phyloP scores from a whole-genome alignment of 2,888 invertebrate genomes.

The Lasioglossum malachurum region DNA sequence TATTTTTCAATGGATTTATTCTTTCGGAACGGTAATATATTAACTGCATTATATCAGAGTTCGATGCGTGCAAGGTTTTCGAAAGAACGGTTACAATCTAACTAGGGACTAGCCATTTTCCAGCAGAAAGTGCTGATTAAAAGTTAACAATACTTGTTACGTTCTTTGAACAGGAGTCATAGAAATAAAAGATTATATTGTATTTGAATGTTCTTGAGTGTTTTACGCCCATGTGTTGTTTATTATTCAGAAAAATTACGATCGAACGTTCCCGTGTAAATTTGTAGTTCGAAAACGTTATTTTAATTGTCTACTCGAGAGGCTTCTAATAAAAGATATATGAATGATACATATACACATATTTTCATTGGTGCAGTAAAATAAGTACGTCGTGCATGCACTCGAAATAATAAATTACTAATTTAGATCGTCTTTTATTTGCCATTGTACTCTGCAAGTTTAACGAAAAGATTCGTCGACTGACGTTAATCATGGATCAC shows the following conservation, averaged over 20 bases:
- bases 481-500: conserved; percentile 52
- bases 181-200: conserved; percentile 11
- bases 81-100: neutral
- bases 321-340: conserved; percentile 7
- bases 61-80: conserved; percentile 8
- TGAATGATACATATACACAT: neutral
- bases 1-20: neutral
- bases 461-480: conserved; percentile 27
- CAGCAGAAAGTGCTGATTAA: neutral
- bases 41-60: neutral
- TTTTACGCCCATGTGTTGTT: neutral
- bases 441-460: conserved; percentile 27
- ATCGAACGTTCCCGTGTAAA: neutral
- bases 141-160: neutral
- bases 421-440: neutral
- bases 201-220: conserved; percentile 6
- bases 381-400: neutral
- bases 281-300: neutral
- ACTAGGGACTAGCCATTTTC: neutral
- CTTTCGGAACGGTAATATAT: neutral
- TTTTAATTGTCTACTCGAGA: conserved; percentile 5
- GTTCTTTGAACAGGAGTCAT: neutral
- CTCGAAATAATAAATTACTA: neutral
- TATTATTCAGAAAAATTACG: neutral
- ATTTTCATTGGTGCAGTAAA: neutral